Base-by-base conservation (phyloP, 2,888 invertebrate genomes). In the Drosophila maculinotata region DNA sequence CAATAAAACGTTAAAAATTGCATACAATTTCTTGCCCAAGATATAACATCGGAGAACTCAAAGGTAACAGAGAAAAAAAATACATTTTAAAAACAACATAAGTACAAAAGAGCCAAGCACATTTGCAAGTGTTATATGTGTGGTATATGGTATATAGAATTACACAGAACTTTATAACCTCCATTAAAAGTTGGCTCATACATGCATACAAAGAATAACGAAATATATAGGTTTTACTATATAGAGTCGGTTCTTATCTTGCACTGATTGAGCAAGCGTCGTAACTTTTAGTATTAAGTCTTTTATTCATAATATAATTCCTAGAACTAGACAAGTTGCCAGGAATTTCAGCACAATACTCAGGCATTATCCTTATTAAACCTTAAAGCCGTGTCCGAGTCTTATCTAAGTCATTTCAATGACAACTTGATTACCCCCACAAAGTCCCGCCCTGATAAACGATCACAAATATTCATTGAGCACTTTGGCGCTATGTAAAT, bases 401-500 rank as follows among this genome's bases (percentile, higher is more conserved):
- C 54, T 8, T 33, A 35, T 30, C 73, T 74, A 56, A 39, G 54
- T 44, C 56, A 54, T 52, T 68, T 68, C 74, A 20, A 23, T 53
- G 52, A 45, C 60, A 54, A 35, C 38, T n/a, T 30, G 35, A 66
- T 44, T 64, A 15, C 1, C 25, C 30, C 12, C 47, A 35, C 6
- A 15, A 39, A 57, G 26, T 14, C 10, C 26, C 20, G 12, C 9
- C 7, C 45, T 56, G 81, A 65, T 52, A 76, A 66, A 52, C 60
- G 51, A 73, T 65, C 48, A 17, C 28, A 47, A 62, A 52, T 31
- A 71, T 66, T 60, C 81, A 77, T 64, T 51, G 54, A 67, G 42
- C 53, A 48, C 59, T 60, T 42, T 52, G 38, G 25, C 42, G 49
- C 79, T 79, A 48, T 59, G 76, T 62, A 79, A 85, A 85, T 76